A percentile compares a stretch with the other conserved stretches of the same genome.
phyloP scores from a whole-genome alignment of 1,140 invertebrate species.

The Listronotus oregonensis region DNA sequence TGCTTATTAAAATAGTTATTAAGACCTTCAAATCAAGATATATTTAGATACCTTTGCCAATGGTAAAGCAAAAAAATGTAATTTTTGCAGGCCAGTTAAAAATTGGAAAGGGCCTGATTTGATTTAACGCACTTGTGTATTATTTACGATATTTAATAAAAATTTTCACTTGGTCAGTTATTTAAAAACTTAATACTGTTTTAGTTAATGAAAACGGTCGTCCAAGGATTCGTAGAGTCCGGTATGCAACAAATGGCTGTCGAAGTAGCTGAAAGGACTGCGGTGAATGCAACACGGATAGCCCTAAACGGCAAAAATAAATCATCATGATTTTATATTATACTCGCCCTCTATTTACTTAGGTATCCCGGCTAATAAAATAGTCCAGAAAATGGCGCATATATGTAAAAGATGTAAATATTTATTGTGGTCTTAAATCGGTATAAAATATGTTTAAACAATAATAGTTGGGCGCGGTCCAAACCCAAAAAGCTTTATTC shows the following conservation, averaged over 20 bases:
- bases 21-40: too few relatives aligned
- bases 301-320: constrained; percentile 46
- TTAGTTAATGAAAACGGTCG: constrained; percentile 80
- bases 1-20: too few relatives aligned
- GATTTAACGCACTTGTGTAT: too few relatives aligned
- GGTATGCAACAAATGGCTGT: constrained; percentile 77
- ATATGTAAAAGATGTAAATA: constrained; percentile 17
- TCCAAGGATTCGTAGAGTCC: constrained; percentile 76
- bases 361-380: constrained; percentile 24
- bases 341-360: constrained; percentile 23
- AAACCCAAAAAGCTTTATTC: too few relatives aligned
- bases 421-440: background rate
- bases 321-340: constrained; percentile 43
- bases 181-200: constrained; percentile 11
- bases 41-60: too few relatives aligned
- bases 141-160: background rate
- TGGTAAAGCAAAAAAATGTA: too few relatives aligned
- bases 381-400: constrained; percentile 17
- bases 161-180: constrained; percentile 5
- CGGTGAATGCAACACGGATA: constrained; percentile 58
- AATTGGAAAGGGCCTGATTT: too few relatives aligned
- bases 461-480: too few relatives aligned
- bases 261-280: constrained; percentile 69
- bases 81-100: too few relatives aligned
- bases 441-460: too few relatives aligned